Evolutionary conservation across 1,140 invertebrate species (phyloP).

Genomic region (Trachymyrmex septentrionalis): DNA sequence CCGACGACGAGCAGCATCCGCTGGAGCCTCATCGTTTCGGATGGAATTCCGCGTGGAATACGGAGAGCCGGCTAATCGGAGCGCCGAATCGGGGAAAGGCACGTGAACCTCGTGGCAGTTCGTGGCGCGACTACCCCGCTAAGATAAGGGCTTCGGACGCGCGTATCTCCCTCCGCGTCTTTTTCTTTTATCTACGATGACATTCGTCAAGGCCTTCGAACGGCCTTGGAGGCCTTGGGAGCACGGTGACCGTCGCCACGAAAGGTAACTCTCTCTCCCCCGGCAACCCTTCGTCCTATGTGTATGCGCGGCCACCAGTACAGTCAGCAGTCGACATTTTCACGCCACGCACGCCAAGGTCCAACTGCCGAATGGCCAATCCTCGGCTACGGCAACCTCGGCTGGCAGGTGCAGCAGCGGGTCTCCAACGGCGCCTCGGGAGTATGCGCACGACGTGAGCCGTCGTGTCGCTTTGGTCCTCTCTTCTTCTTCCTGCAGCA

Average conservation of each 20-base stretch:
- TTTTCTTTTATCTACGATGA: conserved; percentile 6
- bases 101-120: conserved; percentile 56
- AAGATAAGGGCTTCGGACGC: neutral
- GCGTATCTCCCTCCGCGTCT: conserved; percentile 12
- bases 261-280: no score
- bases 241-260: neutral
- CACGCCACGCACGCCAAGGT: conserved; percentile 4
- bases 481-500: neutral
- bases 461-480: neutral
- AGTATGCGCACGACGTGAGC: conserved; percentile 1
- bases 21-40: conserved; percentile 69
- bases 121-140: conserved; percentile 3
- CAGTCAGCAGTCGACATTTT: conserved; percentile 19
- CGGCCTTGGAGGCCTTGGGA: neutral
- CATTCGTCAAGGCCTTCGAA: conserved; percentile 18
- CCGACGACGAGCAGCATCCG: conserved; percentile 66
- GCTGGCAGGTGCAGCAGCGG: neutral
- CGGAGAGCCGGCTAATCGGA: neutral
- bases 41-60: neutral
- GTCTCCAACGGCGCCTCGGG: conserved; percentile 23
- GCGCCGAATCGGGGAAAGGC: conserved; percentile 12
- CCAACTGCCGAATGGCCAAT: conserved; percentile 33
- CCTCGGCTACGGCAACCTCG: neutral
- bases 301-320: neutral
- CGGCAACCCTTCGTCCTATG: neutral